Base-by-base conservation (phyloP, 2,888 invertebrate genomes). In the Temnothorax rugatulus region DNA sequence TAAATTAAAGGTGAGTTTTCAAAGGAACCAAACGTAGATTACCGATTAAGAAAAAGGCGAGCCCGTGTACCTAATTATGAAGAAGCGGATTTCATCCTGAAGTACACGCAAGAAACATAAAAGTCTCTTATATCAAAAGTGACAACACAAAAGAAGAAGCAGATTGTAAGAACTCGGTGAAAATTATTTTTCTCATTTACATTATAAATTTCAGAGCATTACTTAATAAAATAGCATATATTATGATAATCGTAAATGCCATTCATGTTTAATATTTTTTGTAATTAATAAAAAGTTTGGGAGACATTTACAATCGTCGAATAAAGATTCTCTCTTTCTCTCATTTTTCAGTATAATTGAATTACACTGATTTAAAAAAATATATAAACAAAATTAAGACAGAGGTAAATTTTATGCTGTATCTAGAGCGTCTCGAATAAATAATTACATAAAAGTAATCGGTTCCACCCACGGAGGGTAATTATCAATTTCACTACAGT, bases 391-490 rank as follows among this genome's bases (percentile, higher is more conserved):
- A 38, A 50, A 13, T 41, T 25, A 64, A 38, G 38, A 63, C 5
- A 9, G 11, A 29, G 21, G 21, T 7, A 57, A 59, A 71, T 21
- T 7, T 47, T 71, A 11, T 11, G 4, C 0, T 29, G 8, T 52
- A 38, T 54, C 34, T 75, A 54, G n/a, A 41, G 77, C 84, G 75
- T 52, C 47, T 52, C 38, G 71, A 82, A 84, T 84, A 74, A 54
- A 73, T 84, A 86, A 82, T 86, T 75, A 54, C 59, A n/a, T 41
- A 52, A 86, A 82, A 83, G 82, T 87, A 88, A 87, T 71, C 82
- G 74, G 79, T 79, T 83, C 68, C 82, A 59, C 41, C n/a, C 71
- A 47, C 66, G 13, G 63, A 15, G 44, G 47, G 54, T 86, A 88
- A 87, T 89, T 82, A 84, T 86, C 81, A 86, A 88, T 81, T 61